phyloP scores from a whole-genome alignment of 2,797 vertebrate genomes.

The Phataginus tetradactyla region DNA sequence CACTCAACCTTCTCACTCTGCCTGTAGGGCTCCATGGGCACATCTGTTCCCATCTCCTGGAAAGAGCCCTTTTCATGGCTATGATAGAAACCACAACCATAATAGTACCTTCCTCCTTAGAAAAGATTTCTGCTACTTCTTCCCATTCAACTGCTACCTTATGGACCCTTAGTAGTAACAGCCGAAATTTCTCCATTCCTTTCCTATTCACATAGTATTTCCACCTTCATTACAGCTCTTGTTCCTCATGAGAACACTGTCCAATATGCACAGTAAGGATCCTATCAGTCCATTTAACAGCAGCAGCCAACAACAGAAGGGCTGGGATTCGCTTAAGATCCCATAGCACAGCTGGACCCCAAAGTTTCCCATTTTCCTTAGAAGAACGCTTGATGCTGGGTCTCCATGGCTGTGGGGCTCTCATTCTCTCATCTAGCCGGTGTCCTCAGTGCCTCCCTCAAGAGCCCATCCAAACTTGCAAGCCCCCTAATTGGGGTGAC shows the following conservation, averaged over 20 bases:
- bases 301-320: background rate
- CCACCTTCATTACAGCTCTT: background rate
- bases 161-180: background rate
- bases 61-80: background rate
- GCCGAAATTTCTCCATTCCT: background rate
- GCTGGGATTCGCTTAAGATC: background rate
- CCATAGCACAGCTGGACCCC: background rate
- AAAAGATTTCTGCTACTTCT: background rate
- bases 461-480: constrained; percentile 39
- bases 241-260: background rate
- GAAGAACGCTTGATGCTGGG: background rate
- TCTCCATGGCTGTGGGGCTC: background rate
- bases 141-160: background rate
- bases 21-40: background rate
- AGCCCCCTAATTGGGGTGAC: constrained; percentile 67
- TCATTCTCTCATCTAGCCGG: constrained; percentile 15
- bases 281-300: background rate
- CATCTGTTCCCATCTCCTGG: background rate
- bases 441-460: background rate
- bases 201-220: background rate
- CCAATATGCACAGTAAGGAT: background rate
- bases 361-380: background rate
- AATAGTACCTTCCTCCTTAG: background rate
- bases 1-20: background rate
- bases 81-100: background rate